A percentile compares a stretch with the other conserved stretches of the same genome.
phyloP scores from a whole-genome alignment of 2,888 invertebrate genomes.

The Chaitophorus viminalis region DNA sequence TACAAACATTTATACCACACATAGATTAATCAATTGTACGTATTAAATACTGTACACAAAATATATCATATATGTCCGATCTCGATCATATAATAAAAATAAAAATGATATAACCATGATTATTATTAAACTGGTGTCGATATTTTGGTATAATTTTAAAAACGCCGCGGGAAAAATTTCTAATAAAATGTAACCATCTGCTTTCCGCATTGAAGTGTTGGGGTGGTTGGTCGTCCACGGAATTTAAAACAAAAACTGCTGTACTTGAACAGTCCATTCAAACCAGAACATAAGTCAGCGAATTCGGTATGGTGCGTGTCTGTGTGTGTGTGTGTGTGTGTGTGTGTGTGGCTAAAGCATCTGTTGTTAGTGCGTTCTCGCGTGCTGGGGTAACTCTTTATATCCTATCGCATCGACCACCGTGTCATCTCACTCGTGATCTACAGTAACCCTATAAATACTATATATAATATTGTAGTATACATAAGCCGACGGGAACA shows the following conservation, averaged over 20 bases:
- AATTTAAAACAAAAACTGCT: not conserved
- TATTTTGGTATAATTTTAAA: not conserved
- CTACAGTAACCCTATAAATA: not conserved
- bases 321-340: not conserved
- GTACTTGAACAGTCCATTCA: not conserved
- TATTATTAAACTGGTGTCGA: not conserved
- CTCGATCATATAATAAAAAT: not conserved
- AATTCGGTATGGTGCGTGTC: not conserved
- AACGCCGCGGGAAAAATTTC: conserved; percentile 16
- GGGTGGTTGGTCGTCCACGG: not conserved
- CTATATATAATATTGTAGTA: not conserved
- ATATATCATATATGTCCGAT: not conserved
- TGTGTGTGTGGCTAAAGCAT: not conserved
- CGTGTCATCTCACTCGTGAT: not conserved
- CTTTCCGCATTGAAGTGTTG: not conserved
- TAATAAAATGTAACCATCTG: conserved; percentile 10
- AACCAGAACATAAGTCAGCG: not conserved
- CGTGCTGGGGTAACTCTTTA: not conserved
- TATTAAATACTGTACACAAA: too few species aligned
- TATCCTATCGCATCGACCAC: not conserved
- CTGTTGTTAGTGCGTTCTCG: not conserved
- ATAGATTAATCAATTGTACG: too few species aligned
- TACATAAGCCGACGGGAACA: not conserved
- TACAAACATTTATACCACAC: too few species aligned
- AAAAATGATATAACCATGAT: not conserved